A percentile compares a stretch with the other conserved stretches of the same genome.
Conservation (phyloP, 2,797 vertebrate species). For the Gallinago stenura region DNA sequence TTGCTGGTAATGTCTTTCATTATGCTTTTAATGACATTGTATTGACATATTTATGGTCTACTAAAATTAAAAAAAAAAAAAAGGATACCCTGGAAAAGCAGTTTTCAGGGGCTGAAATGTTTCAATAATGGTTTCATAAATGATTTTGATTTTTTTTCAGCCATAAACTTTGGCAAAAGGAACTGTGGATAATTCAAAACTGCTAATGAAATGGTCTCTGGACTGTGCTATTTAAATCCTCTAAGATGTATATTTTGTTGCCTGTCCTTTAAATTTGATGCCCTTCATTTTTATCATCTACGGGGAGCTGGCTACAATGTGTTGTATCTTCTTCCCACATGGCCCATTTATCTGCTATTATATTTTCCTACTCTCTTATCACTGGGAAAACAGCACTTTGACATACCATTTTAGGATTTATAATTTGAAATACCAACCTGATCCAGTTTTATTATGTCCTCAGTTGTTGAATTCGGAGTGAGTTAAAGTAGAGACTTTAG, state of each 20-base stretch:
- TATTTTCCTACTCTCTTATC: constrained; percentile 21
- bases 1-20: constrained; percentile 33
- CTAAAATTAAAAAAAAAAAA: not conserved
- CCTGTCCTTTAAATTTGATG: constrained; percentile 12
- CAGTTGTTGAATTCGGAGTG: not conserved
- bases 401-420: not conserved
- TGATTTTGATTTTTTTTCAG: constrained; percentile 8
- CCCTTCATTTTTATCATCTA: constrained; percentile 6
- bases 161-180: constrained; percentile 8
- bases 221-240: not conserved
- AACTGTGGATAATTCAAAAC: constrained; percentile 27
- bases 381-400: constrained; percentile 3
- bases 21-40: constrained; percentile 38
- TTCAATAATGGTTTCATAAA: constrained; percentile 39
- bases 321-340: constrained; percentile 5
- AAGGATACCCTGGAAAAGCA: not conserved
- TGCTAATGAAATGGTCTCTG: constrained; percentile 16
- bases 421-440: constrained; percentile 5
- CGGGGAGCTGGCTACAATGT: not conserved
- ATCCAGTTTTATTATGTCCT: constrained; percentile 6
- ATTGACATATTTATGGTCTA: constrained; percentile 38
- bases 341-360: not conserved
- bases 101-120: constrained; percentile 14
- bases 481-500: not conserved
- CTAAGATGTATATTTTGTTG: not conserved